These are phyloP conservation scores for Urosaurus nigricauda DNA, from an alignment of 2,797 vertebrate genomes.

Conservation along the genomic window DNA sequence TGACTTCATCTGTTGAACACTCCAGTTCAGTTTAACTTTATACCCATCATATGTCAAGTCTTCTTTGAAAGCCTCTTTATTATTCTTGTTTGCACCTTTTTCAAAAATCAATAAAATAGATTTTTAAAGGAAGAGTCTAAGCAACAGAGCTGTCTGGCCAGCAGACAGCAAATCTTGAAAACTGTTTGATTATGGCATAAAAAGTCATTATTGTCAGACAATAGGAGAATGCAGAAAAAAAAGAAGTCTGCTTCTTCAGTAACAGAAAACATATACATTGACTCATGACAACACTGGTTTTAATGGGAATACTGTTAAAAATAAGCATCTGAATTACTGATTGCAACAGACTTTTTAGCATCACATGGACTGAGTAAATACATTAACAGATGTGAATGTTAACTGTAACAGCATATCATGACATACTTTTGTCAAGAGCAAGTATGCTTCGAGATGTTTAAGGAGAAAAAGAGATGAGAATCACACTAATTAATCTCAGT, in stretches of 20 bases:
- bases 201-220: conserved; percentile 35
- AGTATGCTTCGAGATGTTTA: background rate
- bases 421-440: background rate
- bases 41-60: conserved; percentile 10
- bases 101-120: background rate
- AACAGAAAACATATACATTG: background rate
- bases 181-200: background rate
- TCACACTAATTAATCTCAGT: background rate
- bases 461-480: background rate
- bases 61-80: conserved; percentile 29
- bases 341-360: conserved; percentile 21
- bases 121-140: conserved; percentile 9
- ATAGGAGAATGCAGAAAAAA: background rate
- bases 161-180: conserved; percentile 27
- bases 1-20: background rate
- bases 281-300: conserved; percentile 12
- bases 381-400: background rate
- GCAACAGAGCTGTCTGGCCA: conserved; percentile 15
- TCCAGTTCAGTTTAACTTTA: conserved; percentile 13
- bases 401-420: background rate
- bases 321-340: conserved; percentile 12
- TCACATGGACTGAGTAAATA: background rate
- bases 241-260: background rate
- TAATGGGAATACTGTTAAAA: conserved; percentile 31
- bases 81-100: background rate